Evolutionary conservation across 92 coral and sea anemone species (phyloP).

Genomic region (Epizoanthus scotinus): DNA sequence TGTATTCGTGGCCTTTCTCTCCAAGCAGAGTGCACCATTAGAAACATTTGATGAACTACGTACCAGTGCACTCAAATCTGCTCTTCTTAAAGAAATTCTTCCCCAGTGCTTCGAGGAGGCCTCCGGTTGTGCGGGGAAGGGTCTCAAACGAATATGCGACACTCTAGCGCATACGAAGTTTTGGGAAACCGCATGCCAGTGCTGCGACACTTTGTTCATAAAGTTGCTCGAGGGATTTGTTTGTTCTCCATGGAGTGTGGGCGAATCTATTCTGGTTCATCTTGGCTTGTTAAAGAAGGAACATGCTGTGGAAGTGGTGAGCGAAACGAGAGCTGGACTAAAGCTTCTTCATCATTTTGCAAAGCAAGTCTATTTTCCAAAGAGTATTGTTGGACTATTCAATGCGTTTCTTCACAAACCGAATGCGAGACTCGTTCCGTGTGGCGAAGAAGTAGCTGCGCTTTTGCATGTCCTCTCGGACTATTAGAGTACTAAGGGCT

Average conservation of each 20-base stretch:
- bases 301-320: slow-evolving; percentile 51
- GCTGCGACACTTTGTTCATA: slow-evolving; percentile 50
- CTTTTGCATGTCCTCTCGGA: slow-evolving; percentile 9
- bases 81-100: slow-evolving; percentile 64
- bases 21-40: slow-evolving; percentile 60
- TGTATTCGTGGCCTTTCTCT: slow-evolving; percentile 79
- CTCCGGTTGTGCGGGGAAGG: slow-evolving; percentile 51
- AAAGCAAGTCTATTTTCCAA: slow-evolving; percentile 48
- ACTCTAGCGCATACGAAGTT: slow-evolving; percentile 59
- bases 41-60: slow-evolving; percentile 40
- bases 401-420: slow-evolving; percentile 59
- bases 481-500: neutral
- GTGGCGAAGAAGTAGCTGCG: slow-evolving; percentile 26
- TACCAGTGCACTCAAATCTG: slow-evolving; percentile 61
- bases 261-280: slow-evolving; percentile 61
- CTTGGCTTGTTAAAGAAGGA: slow-evolving; percentile 80
- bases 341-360: slow-evolving; percentile 50
- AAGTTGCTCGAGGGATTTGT: slow-evolving; percentile 13
- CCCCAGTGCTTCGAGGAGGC: slow-evolving; percentile 59
- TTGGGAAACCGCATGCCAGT: slow-evolving; percentile 57
- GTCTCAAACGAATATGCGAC: slow-evolving; percentile 78
- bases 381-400: slow-evolving; percentile 44
- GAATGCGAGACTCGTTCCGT: slow-evolving; percentile 25
- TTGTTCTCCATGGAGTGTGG: slow-evolving; percentile 44
- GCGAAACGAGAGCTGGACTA: slow-evolving; percentile 47